Base-by-base conservation (phyloP, 2,888 invertebrate species). In the Sepiola atlantica region DNA sequence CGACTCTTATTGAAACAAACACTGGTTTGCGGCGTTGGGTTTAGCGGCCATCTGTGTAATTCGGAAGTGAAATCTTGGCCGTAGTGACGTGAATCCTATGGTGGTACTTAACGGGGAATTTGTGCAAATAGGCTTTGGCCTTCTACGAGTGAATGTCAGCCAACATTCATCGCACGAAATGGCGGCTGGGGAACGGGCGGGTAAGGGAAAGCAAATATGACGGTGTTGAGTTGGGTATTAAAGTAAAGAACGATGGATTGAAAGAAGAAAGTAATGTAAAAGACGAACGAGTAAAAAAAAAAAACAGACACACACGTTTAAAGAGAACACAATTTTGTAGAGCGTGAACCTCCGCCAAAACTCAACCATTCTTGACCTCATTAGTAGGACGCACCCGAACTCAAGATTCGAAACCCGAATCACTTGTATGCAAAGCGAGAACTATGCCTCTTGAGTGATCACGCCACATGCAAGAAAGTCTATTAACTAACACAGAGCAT, bases 71-170 rank as follows among this genome's bases (percentile, higher is more conserved):
- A 77, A 28, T 77, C 77, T n/a, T 28, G n/a, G 77, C n/a, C n/a
- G n/a, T 8, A 77, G 28, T 77, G 77, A n/a, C n/a, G 77, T 77
- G 28, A n/a, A 77, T 77, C 77, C 28, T 28, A 77, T n/a, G n/a
- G 28, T 77, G 28, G 77, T 28, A 77, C 77, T n/a, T 77, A 77
- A 77, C 77, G 10, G 77, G 16, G 77, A 77, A n/a, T 77, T 45
- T 77, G n/a, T 77, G 77, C n/a, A 77, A 77, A 77, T 77, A 77
- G 77, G n/a, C n/a, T 77, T 77, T 77, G 77, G 77, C 77, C 77
- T 28, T n/a, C 77, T 12, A 77, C 77, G 10, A n/a, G 12, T 28
- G n/a, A 28, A n/a, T n/a, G n/a, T 77, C 8, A n/a, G 77, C 77
- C 77, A n/a, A 77, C 77, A 77, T n/a, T 77, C 28, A 77, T n/a